Percentiles rank a stretch among this genome's conserved stretches.
Conservation (phyloP, 1,140 invertebrate genomes). For the Conus ventricosus region DNA sequence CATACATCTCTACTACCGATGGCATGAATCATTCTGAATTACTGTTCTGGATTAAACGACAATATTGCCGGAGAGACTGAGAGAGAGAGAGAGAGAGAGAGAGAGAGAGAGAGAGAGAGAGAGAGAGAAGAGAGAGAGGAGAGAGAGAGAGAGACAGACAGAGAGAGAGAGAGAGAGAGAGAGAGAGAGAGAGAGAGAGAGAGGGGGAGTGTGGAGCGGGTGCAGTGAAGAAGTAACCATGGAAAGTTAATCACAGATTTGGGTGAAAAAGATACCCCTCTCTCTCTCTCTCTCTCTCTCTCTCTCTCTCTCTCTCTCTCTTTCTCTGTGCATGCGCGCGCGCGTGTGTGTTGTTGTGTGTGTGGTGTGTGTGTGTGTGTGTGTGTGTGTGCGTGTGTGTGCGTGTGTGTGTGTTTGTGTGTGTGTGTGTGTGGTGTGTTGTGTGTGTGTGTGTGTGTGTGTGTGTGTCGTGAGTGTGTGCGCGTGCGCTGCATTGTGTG, state of each 20-base stretch:
- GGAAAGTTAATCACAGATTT: background rate
- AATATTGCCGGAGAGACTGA: no score
- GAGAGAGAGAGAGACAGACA: no score
- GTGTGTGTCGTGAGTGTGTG: no score
- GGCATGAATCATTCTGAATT: no score
- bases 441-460: background rate
- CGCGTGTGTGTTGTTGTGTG: no score
- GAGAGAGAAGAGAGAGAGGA: background rate
- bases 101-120: background rate
- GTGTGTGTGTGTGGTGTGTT: background rate
- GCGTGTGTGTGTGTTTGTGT: background rate
- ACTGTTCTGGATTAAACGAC: background rate
- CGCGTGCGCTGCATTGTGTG: no score
- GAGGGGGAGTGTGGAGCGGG: no score
- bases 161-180: conserved; percentile 16
- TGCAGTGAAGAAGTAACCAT: background rate
- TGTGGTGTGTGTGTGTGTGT: background rate
- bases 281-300: no score
- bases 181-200: background rate
- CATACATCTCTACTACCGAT: no score
- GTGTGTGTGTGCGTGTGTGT: no score
- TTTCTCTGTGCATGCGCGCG: no score
- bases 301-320: background rate
- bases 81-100: background rate
- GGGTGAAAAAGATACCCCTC: no score